Percentiles rank a stretch among this genome's conserved stretches.
Evolutionary conservation across 2,888 invertebrate species (phyloP).

Genomic region (Nematopogon swammerdamellus): DNA sequence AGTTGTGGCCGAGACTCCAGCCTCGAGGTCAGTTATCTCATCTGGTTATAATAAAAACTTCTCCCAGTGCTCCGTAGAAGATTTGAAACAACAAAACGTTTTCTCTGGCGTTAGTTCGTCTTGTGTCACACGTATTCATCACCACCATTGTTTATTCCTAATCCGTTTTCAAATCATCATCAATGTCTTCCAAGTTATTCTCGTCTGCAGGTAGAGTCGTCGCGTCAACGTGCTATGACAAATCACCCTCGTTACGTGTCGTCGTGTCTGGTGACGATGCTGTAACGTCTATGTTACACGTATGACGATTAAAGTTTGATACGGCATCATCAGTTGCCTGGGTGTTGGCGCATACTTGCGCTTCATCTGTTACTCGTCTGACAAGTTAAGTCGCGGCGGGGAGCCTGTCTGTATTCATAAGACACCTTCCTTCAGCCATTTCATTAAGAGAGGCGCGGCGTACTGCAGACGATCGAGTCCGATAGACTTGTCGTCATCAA

Average conservation of each 20-base stretch:
- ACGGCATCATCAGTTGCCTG: constrained; percentile 20
- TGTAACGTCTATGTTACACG: not conserved
- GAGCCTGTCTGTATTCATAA: constrained; percentile 45
- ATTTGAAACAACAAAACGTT: too few relatives aligned
- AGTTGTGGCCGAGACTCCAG: too few relatives aligned
- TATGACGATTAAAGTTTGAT: constrained; percentile 30
- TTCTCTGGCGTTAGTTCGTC: too few relatives aligned
- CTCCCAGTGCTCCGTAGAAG: too few relatives aligned
- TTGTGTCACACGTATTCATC: too few relatives aligned
- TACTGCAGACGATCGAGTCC: not conserved
- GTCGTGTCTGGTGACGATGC: not conserved
- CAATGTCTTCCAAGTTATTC: not conserved
- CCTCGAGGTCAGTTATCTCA: too few relatives aligned
- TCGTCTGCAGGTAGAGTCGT: too few relatives aligned
- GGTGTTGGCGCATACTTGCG: constrained; percentile 20
- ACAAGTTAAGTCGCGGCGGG: constrained; percentile 42
- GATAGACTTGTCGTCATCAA: not conserved
- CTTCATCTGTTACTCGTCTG: constrained; percentile 39
- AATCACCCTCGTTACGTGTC: not conserved
- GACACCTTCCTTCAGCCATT: constrained; percentile 33
- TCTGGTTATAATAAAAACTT: too few relatives aligned
- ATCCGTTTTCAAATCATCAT: not conserved
- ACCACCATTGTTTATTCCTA: not conserved
- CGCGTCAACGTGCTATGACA: not conserved
- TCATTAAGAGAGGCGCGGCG: constrained; percentile 23